phyloP scores from a whole-genome alignment of 2,888 invertebrate species.

The Cordilura impudica region DNA sequence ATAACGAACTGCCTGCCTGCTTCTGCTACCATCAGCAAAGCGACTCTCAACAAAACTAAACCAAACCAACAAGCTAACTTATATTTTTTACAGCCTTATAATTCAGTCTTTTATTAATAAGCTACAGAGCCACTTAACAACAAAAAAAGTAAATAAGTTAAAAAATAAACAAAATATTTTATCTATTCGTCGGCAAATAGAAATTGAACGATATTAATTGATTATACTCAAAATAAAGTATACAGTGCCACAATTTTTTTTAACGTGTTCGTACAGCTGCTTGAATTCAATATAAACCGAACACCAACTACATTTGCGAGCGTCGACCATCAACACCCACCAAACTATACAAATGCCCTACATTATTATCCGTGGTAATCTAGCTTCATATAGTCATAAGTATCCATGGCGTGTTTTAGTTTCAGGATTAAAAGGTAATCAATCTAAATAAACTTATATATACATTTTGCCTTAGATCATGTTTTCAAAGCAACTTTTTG shows the following conservation, averaged over 20 bases:
- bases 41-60: constrained; percentile 16
- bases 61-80: constrained; percentile 33
- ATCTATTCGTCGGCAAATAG: not conserved
- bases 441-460: not conserved
- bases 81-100: constrained; percentile 35
- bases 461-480: not conserved
- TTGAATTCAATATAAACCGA: not conserved
- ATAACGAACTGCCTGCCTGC: constrained; percentile 17
- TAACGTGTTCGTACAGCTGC: too few relatives aligned
- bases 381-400: constrained; percentile 91
- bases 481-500: not conserved
- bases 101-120: constrained; percentile 48
- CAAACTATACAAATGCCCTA: constrained; percentile 85
- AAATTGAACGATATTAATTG: not conserved
- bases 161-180: not conserved
- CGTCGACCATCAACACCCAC: constrained; percentile 46
- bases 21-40: constrained; percentile 8
- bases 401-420: constrained; percentile 93
- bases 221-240: too few relatives aligned
- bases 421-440: constrained; percentile 89
- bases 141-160: constrained; percentile 17
- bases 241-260: too few relatives aligned
- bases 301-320: not conserved
- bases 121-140: constrained; percentile 43
- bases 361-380: constrained; percentile 92